Evolutionary conservation across 2,113 vertebrate genomes (phyloP).

Genomic region (Oceanodroma tethys): DNA sequence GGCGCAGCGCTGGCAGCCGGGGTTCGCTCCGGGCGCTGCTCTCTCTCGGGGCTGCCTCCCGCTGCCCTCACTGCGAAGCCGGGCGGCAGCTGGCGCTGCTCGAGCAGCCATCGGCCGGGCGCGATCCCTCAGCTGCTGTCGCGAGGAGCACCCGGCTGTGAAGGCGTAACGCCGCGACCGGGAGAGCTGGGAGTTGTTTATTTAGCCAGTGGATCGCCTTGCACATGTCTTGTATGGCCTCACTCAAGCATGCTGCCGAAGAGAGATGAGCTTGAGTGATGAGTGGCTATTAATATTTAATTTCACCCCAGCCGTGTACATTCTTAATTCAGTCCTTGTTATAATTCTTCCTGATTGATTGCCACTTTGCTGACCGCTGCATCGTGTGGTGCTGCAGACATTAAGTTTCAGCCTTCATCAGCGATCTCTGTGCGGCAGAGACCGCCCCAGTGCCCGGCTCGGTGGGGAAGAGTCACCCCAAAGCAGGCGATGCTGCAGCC

Average conservation of each 20-base stretch:
- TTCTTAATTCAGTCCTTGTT: background rate
- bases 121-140: background rate
- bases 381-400: too few relatives aligned
- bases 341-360: background rate
- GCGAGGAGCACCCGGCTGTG: background rate
- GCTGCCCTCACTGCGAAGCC: rapidly evolving
- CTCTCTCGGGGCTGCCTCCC: background rate
- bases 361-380: background rate
- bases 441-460: rapidly evolving
- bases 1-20: background rate
- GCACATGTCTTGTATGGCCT: background rate
- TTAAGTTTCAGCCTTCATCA: background rate
- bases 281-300: background rate
- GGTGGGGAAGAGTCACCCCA: background rate
- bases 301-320: background rate
- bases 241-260: background rate
- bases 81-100: background rate
- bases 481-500: background rate
- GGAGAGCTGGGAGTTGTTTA: background rate
- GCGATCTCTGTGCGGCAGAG: too few relatives aligned
- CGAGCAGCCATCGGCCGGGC: rapidly evolving
- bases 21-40: background rate
- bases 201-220: background rate
- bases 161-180: rapidly evolving
- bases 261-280: background rate